Percentiles rank a stretch among this genome's conserved stretches.
These are phyloP conservation scores for Sparidentex hasta DNA, from an alignment of 2,797 vertebrate species.

Conservation along the genomic window DNA sequence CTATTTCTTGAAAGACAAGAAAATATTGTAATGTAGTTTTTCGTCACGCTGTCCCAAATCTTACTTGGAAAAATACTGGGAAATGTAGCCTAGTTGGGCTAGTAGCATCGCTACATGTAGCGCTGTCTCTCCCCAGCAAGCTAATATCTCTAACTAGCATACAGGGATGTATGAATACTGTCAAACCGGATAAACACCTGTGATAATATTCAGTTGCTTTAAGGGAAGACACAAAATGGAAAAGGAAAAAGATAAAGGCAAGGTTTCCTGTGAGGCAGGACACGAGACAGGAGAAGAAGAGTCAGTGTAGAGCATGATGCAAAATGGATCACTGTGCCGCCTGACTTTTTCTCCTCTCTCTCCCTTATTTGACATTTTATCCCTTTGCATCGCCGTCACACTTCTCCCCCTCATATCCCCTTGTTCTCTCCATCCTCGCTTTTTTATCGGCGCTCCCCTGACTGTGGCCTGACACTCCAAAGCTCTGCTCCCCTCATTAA, in stretches of 20 bases:
- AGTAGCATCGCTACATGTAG: neutral
- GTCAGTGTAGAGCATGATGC: conserved; percentile 16
- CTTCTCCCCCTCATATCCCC: conserved; percentile 41
- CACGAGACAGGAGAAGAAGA: neutral
- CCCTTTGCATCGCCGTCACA: conserved; percentile 34
- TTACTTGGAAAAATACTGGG: neutral
- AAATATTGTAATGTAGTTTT: neutral
- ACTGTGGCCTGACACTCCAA: conserved; percentile 80
- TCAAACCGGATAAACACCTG: neutral
- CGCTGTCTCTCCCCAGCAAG: neutral
- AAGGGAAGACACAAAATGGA: neutral
- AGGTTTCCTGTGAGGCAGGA: neutral
- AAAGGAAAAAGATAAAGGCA: neutral
- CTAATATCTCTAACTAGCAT: neutral
- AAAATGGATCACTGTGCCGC: conserved; percentile 53
- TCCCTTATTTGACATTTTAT: conserved; percentile 61
- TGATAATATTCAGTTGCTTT: conserved; percentile 11
- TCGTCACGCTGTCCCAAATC: neutral
- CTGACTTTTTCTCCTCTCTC: conserved; percentile 49
- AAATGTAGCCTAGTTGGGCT: neutral
- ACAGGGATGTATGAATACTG: too few relatives aligned
- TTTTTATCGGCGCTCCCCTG: conserved; percentile 69
- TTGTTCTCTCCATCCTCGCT: conserved; percentile 38
- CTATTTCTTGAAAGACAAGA: neutral
- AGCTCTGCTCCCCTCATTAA: conserved; percentile 83